Conservation (phyloP, 2,113 vertebrate species). For the Ovibos moschatus region DNA sequence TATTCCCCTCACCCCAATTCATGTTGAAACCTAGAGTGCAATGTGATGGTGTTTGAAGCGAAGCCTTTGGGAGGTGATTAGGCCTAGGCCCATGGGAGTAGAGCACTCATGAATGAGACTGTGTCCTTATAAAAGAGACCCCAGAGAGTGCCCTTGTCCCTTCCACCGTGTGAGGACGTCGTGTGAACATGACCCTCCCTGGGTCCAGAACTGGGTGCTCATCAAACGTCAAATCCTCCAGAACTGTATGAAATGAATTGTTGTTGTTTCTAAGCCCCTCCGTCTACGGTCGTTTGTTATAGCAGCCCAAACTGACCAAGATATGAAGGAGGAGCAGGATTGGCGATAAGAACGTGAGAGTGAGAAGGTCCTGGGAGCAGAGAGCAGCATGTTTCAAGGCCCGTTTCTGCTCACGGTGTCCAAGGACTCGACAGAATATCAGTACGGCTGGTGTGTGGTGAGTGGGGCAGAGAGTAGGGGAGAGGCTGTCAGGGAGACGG, state of each 20-base stretch:
- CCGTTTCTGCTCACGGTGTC: too few relatives aligned
- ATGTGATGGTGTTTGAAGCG: neutral
- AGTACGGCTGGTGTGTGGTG: neutral
- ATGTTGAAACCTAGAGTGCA: neutral
- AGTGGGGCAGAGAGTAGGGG: fast-evolving
- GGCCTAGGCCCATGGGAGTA: neutral
- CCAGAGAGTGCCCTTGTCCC: neutral
- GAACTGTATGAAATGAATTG: neutral
- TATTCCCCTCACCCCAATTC: neutral
- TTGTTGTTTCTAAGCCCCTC: neutral
- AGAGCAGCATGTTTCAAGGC: neutral
- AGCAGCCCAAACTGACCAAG: neutral
- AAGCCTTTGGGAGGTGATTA: neutral
- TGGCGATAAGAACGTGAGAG: neutral
- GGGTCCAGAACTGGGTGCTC: neutral
- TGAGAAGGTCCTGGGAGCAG: neutral
- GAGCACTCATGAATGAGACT: neutral
- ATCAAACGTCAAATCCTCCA: too few relatives aligned
- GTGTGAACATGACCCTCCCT: too few relatives aligned
- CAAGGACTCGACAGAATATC: too few relatives aligned
- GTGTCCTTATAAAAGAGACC: neutral
- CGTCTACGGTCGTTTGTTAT: neutral
- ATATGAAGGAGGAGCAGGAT: neutral
- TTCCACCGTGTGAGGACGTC: neutral
- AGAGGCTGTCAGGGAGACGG: too few relatives aligned